phyloP scores from a whole-genome alignment of 1,140 invertebrate genomes.

The Heterodera schachtii region DNA sequence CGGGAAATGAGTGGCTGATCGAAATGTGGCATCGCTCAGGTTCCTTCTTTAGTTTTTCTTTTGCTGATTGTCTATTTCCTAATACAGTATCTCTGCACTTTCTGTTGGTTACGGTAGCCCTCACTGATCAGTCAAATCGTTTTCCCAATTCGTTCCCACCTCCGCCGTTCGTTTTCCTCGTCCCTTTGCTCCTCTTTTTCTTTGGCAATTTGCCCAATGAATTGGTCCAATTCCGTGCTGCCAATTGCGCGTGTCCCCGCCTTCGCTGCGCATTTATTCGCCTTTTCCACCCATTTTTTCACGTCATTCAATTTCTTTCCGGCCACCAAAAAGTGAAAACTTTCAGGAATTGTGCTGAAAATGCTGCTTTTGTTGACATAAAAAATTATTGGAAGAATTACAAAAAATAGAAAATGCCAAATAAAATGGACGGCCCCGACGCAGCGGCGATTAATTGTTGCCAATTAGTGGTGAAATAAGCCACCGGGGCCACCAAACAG shows the following conservation, averaged over 20 bases:
- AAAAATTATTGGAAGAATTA: conserved; percentile 32
- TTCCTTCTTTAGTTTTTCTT: not conserved
- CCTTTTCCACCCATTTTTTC: conserved; percentile 19
- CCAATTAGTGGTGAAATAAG: conserved; percentile 46
- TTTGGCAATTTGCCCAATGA: conserved; percentile 18
- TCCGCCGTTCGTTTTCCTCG: not conserved
- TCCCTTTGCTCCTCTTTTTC: not conserved
- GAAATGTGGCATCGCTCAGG: no score
- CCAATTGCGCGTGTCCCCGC: conserved; percentile 6
- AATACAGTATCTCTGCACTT: no score
- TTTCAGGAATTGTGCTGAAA: conserved; percentile 52
- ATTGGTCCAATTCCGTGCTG: conserved; percentile 1
- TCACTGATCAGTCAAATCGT: no score
- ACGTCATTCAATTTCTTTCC: conserved; percentile 8
- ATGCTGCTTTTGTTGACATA: not conserved
- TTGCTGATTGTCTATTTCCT: no score
- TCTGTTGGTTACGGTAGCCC: no score
- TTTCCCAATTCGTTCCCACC: no score
- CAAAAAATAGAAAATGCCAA: conserved; percentile 45
- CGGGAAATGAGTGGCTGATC: conserved; percentile 17
- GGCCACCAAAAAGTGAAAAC: conserved; percentile 48
- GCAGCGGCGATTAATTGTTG: conserved; percentile 38
- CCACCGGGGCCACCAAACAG: conserved; percentile 44
- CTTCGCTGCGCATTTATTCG: conserved; percentile 23
- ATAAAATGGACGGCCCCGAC: conserved; percentile 39